Base-by-base conservation (phyloP, 1,140 invertebrate genomes). In the Agraylea sexmaculata region DNA sequence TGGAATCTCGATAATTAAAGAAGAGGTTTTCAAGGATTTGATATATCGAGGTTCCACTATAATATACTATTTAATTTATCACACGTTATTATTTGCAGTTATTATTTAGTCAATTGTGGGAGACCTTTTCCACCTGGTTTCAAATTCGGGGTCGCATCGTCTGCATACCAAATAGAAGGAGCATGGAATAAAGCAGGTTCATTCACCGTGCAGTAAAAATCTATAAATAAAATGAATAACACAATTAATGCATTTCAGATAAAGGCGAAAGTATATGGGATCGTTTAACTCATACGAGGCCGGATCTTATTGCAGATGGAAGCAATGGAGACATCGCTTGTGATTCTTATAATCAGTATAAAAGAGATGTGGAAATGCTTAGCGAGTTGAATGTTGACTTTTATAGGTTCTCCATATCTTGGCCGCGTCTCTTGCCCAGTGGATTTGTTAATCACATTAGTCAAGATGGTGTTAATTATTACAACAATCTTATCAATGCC, bases 121-220 rank as follows among this genome's bases (percentile, higher is more conserved):
- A 51, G 53, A 44, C 50, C 42, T 30, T 72, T 75, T 57, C 73
- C 74, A 12, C 45, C 58, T n/a, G 56, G 57, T 33, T 74, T 77
- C 46, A 36, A 64, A 35, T 69, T 71, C 46, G 74, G 73, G 18
- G 53, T 63, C 10, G 63, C 69, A 0, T 66, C 73, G 1, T 60
- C 73, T 0, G 55, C 74, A 2, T 77, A 77, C 57, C 77, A 79
- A 61, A 62, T 78, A 15, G 75, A 80, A 64, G 77, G 77, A 17
- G 73, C 53, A 7, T 79, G 74, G 74, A 69, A 77, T 55, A 63
- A 55, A 33, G 64, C 68, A 50, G 72, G 71, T 70, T n/a, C n/a
- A n/a, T n/a, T n/a, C n/a, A n/a, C n/a, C n/a, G n/a, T n/a, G n/a
- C n/a, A n/a, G n/a, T n/a, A n/a, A n/a, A n/a, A n/a, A n/a, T n/a